These are phyloP conservation scores for Myotis myotis DNA, from an alignment of 2,797 vertebrate genomes.

Conservation along the genomic window DNA sequence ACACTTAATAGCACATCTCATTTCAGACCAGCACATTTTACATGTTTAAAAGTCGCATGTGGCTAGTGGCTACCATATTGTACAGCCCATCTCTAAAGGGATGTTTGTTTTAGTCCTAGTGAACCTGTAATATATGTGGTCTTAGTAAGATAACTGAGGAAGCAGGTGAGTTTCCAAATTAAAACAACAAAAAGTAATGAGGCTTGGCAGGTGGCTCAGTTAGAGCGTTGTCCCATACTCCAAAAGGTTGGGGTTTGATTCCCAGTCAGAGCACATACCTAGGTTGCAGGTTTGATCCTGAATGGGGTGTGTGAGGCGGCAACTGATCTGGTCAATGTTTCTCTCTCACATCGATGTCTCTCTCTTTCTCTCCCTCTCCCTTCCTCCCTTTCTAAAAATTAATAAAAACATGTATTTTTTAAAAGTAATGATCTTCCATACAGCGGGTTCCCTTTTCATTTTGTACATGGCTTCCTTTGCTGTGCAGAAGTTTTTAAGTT, in stretches of 20 bases:
- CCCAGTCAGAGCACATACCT: background rate
- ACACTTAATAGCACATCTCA: background rate
- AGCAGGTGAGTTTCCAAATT: background rate
- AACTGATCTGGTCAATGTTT: background rate
- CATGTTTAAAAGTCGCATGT: background rate
- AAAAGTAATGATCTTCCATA: background rate
- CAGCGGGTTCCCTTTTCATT: background rate
- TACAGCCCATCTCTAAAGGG: background rate
- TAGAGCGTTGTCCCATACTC: background rate
- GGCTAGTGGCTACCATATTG: background rate
- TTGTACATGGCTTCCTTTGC: background rate
- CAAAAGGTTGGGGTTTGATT: background rate
- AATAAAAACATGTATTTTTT: background rate
- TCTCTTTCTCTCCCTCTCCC: background rate
- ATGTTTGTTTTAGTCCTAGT: background rate
- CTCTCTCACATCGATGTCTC: background rate
- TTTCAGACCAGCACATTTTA: background rate
- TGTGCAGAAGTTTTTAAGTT: background rate
- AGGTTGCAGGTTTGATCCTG: background rate
- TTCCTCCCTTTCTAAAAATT: background rate
- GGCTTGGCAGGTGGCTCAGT: background rate
- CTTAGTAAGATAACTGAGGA: background rate
- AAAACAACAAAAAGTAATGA: background rate
- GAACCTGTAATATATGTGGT: background rate
- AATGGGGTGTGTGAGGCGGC: background rate